These are phyloP conservation scores for Ceratotherium simum DNA, from an alignment of 2,113 vertebrate species.

Conservation along the genomic window DNA sequence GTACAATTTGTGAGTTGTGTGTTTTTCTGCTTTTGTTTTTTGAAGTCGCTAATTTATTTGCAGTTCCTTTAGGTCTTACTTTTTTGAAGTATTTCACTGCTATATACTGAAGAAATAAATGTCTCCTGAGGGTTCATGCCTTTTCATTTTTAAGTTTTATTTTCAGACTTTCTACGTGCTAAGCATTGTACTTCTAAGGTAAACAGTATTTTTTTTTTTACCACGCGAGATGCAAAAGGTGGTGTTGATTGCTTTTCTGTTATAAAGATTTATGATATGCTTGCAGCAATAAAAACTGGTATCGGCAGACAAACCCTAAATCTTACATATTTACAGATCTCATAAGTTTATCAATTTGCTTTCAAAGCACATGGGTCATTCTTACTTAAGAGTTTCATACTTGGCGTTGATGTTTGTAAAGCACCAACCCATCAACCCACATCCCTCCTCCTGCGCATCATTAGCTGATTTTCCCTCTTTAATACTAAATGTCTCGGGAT, in stretches of 20 bases:
- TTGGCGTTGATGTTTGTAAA: slow-evolving; percentile 11
- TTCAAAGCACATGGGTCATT: slow-evolving; percentile 69
- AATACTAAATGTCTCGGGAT: neutral
- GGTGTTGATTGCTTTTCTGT: slow-evolving; percentile 65
- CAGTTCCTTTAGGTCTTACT: slow-evolving; percentile 73
- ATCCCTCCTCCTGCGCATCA: accelerated
- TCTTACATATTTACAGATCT: slow-evolving; percentile 75
- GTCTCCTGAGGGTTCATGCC: slow-evolving; percentile 73
- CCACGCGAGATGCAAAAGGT: slow-evolving; percentile 69
- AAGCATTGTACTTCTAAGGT: slow-evolving; percentile 77
- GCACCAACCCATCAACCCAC: neutral
- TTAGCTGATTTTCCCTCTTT: neutral
- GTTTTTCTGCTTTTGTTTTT: slow-evolving; percentile 54
- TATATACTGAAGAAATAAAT: slow-evolving; percentile 78
- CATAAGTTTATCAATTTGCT: slow-evolving; percentile 76
- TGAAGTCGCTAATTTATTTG: slow-evolving; percentile 83
- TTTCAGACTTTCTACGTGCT: slow-evolving; percentile 80
- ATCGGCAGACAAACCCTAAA: slow-evolving; percentile 59
- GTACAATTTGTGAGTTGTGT: slow-evolving; percentile 31
- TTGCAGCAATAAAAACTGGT: slow-evolving; percentile 75
- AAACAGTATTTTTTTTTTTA: slow-evolving; percentile 57
- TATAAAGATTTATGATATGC: slow-evolving; percentile 72
- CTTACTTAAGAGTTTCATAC: slow-evolving; percentile 70
- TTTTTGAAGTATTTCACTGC: slow-evolving; percentile 75
- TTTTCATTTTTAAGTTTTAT: slow-evolving; percentile 85